Conservation (phyloP, 2,113 vertebrate genomes). For the Coreoperca whiteheadi region DNA sequence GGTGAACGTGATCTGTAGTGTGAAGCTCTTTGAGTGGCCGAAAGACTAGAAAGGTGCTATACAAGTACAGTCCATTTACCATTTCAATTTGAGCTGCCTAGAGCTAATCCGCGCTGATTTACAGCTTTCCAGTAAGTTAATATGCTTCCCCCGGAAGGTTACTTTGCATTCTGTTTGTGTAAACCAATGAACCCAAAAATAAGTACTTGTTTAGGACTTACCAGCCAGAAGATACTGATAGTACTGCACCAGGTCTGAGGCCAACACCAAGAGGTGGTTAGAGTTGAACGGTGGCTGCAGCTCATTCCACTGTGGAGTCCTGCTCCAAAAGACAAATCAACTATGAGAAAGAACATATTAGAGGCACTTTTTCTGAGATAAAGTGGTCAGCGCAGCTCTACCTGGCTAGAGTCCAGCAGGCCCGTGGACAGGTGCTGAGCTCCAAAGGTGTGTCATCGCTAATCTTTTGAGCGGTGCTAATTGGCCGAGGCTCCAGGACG, state of each 20-base stretch:
- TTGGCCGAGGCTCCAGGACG: constrained; percentile 92
- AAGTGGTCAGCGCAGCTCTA: constrained; percentile 53
- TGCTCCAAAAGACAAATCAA: constrained; percentile 76
- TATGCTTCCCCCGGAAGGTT: background rate
- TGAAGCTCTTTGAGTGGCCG: no score
- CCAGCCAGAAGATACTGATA: constrained; percentile 94
- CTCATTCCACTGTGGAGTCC: constrained; percentile 98
- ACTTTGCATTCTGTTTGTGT: constrained; percentile 5
- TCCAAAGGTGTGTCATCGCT: constrained; percentile 96
- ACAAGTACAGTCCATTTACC: no score
- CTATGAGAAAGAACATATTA: background rate
- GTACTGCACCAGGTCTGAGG: constrained; percentile 95
- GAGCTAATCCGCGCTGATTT: constrained; percentile 13
- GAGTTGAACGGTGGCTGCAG: constrained; percentile 97
- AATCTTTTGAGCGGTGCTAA: constrained; percentile 94
- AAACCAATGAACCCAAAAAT: background rate
- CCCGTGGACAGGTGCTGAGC: constrained; percentile 92
- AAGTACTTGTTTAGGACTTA: constrained; percentile 80
- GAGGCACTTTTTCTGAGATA: background rate
- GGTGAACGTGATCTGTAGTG: no score
- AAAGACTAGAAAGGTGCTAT: no score
- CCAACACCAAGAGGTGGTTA: constrained; percentile 94
- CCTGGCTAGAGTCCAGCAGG: constrained; percentile 96
- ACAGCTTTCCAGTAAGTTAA: constrained; percentile 1
- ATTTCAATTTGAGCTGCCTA: background rate